Base-by-base conservation (phyloP, 2,797 vertebrate genomes). In the Rhabdomys pumilio region DNA sequence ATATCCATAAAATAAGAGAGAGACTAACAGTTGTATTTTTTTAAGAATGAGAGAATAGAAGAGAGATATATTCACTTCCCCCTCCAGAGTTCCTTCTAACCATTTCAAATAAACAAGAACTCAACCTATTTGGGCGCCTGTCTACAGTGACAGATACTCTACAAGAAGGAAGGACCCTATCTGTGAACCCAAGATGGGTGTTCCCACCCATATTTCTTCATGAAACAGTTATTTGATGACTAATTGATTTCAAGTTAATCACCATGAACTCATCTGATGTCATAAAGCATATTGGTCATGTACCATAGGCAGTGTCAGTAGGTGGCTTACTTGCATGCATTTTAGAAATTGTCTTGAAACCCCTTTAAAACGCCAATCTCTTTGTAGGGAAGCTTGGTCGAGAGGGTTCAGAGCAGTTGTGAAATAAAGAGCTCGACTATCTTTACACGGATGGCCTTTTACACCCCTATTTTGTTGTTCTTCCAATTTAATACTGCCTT, bases 211-310 rank as follows among this genome's bases (percentile, higher is more conserved):
- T 44, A 59, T 57, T 89, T 93, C 81, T 47, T 41, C 24, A 92
- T 50, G 79, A 80, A 73, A 65, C 82, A 80, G 22, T 83, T 50
- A 76, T 69, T 61, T 15, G 50, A 73, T 47, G 84, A 76, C 90
- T 96, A 82, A 93, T 92, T 95, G 88, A 96, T 94, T 82, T 95
- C 87, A 90, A 53, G 55, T 93, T 85, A 85, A 92, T 94, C 85
- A 72, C 61, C 38, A 75, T 9, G 55, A 85, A 44, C 67, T 93
- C 38, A 79, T 15, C 76, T 81, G 41, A 53, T 65, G 77, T 53
- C 95, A 85, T 79, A 73, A 92, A 89, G 86, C 31, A 9, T n/a
- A 73, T 57, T 61, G n/a, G 65, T 38, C 29, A 72, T 72, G 38
- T 65, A 65, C 53, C 59, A 63, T 7, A 31, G 44, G n/a, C 9